Conservation (phyloP, 2,888 invertebrate genomes). For the Synanthedon myopaeformis region DNA sequence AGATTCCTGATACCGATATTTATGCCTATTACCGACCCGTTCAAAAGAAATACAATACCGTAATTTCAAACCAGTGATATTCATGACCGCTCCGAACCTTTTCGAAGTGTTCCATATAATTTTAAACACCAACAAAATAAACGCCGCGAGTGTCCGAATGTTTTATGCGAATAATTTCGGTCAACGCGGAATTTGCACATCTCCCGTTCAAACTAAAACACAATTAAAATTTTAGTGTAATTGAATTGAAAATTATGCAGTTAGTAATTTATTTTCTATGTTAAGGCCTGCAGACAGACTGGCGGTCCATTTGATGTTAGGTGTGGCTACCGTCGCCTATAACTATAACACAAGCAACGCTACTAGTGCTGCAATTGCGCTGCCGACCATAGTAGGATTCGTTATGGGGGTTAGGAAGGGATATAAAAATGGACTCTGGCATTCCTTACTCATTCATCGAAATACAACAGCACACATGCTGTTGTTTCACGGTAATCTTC, state of each 20-base stretch:
- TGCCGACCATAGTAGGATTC: too few relatives aligned
- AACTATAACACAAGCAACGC: too few relatives aligned
- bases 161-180: constrained; percentile 4
- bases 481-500: too few relatives aligned
- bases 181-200: neutral
- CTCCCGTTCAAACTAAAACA: neutral
- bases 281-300: too few relatives aligned
- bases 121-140: constrained; percentile 1
- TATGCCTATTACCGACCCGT: constrained; percentile 59
- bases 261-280: too few relatives aligned
- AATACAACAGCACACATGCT: too few relatives aligned
- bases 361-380: too few relatives aligned
- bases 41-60: constrained; percentile 43
- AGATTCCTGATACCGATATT: constrained; percentile 63
- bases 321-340: too few relatives aligned
- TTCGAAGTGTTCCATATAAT: constrained; percentile 6
- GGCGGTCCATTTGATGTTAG: too few relatives aligned
- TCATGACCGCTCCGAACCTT: constrained; percentile 12
- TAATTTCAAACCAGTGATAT: constrained; percentile 23
- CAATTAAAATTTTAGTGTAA: constrained; percentile 12
- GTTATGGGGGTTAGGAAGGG: too few relatives aligned
- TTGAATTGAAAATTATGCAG: constrained; percentile 17
- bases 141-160: constrained; percentile 2
- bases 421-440: too few relatives aligned
- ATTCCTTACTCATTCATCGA: too few relatives aligned